Evolutionary conservation across 1,140 invertebrate genomes (phyloP).

Genomic region (Microplitis demolitor): DNA sequence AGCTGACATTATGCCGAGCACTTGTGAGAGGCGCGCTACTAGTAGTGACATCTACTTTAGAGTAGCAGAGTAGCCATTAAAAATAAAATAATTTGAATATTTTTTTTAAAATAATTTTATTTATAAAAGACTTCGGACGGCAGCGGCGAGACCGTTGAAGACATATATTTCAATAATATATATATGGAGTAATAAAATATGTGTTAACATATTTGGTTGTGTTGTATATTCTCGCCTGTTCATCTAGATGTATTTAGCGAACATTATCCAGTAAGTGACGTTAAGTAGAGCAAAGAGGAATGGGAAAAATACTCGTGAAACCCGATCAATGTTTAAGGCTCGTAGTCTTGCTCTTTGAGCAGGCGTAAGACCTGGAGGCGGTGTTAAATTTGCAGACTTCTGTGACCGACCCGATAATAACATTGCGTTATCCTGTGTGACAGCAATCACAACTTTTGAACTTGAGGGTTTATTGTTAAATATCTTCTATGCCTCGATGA

Average conservation of each 20-base stretch:
- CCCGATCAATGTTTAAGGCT: conserved; percentile 85
- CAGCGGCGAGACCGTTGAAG: conserved; percentile 9
- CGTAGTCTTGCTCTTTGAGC: conserved; percentile 72
- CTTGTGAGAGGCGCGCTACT: too few relatives aligned
- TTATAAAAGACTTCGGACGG: conserved; percentile 16
- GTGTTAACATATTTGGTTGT: neutral
- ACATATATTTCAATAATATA: conserved; percentile 10
- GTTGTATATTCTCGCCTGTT: neutral
- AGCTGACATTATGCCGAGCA: too few relatives aligned
- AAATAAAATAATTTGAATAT: neutral
- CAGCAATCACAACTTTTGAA: conserved; percentile 48
- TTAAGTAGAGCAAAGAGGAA: conserved; percentile 84
- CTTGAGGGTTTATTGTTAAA: conserved; percentile 24
- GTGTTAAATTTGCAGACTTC: conserved; percentile 49
- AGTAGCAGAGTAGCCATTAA: neutral
- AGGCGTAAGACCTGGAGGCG: conserved; percentile 61
- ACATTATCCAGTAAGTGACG: conserved; percentile 87
- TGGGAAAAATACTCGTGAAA: conserved; percentile 86
- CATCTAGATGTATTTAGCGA: conserved; percentile 78
- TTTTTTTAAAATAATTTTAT: neutral
- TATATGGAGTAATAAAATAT: neutral
- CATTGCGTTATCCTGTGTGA: conserved; percentile 62
- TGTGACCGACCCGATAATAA: conserved; percentile 61
- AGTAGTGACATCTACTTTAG: neutral
- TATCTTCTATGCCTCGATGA: conserved; percentile 38